These are phyloP conservation scores for Seriola rivoliana DNA, from an alignment of 2,113 vertebrate species.

Conservation along the genomic window DNA sequence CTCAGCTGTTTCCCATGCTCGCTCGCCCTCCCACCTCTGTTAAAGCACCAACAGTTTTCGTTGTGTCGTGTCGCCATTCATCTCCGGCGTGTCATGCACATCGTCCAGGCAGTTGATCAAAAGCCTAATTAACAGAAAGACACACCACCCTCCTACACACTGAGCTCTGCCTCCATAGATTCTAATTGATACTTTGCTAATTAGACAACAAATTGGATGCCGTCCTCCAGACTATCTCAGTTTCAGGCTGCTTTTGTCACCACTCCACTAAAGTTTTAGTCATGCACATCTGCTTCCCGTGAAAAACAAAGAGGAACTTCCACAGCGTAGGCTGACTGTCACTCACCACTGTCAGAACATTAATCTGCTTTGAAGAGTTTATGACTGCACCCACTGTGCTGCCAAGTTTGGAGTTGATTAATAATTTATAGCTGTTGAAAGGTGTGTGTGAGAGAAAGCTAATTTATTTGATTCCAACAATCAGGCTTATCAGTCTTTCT, in stretches of 20 bases:
- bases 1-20: not conserved
- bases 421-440: not conserved
- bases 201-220: conserved; percentile 15
- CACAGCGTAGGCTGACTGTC: not conserved
- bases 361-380: not conserved
- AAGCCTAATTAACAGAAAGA: conserved; percentile 35
- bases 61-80: not conserved
- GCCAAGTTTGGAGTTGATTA: not conserved
- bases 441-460: not conserved
- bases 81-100: not conserved
- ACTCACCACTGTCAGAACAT: not conserved
- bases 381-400: not conserved
- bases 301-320: not conserved
- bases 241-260: not conserved
- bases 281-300: not conserved
- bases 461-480: not conserved
- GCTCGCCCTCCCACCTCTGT: not conserved
- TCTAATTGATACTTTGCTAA: conserved; percentile 35
- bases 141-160: not conserved
- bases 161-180: not conserved
- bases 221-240: not conserved
- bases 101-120: conserved; percentile 14
- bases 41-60: not conserved
- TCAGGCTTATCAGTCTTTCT: not conserved
- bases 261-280: conserved; percentile 2